A percentile compares a stretch with the other conserved stretches of the same genome.
These are phyloP conservation scores for Norana najaformis DNA, from an alignment of 2,888 invertebrate species.

Conservation along the genomic window DNA sequence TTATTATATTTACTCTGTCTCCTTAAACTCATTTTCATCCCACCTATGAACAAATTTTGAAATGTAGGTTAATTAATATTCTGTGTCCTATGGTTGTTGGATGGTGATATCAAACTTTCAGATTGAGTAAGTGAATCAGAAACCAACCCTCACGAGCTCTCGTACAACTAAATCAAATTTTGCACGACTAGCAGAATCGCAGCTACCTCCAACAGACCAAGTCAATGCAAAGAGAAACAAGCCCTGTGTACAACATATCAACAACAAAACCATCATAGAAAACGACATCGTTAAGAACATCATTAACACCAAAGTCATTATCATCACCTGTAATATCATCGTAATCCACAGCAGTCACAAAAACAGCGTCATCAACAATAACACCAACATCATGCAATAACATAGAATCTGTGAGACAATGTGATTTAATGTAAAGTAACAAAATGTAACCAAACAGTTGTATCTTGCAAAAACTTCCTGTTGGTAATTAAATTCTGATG, in stretches of 20 bases:
- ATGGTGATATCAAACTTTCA: neutral
- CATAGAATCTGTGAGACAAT: too few relatives aligned
- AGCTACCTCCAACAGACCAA: slow-evolving; percentile 86
- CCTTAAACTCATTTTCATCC: neutral
- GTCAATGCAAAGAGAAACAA: slow-evolving; percentile 89
- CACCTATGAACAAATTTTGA: neutral
- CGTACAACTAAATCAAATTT: slow-evolving; percentile 80
- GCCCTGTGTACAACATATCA: slow-evolving; percentile 67
- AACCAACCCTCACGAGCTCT: slow-evolving; percentile 66
- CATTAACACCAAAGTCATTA: neutral
- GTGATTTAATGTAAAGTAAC: neutral
- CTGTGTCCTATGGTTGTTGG: neutral
- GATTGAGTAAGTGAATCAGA: neutral
- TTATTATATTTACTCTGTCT: neutral
- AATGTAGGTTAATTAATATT: neutral
- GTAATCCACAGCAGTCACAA: neutral
- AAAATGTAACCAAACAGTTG: neutral
- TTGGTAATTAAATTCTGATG: neutral
- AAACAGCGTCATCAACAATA: neutral
- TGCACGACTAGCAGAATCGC: slow-evolving; percentile 74
- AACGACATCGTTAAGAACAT: neutral
- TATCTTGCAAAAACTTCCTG: neutral
- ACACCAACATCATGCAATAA: neutral
- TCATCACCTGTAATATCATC: neutral
- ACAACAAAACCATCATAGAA: neutral